phyloP scores from a whole-genome alignment of 1,140 invertebrate species.

The Calliphora vicina region DNA sequence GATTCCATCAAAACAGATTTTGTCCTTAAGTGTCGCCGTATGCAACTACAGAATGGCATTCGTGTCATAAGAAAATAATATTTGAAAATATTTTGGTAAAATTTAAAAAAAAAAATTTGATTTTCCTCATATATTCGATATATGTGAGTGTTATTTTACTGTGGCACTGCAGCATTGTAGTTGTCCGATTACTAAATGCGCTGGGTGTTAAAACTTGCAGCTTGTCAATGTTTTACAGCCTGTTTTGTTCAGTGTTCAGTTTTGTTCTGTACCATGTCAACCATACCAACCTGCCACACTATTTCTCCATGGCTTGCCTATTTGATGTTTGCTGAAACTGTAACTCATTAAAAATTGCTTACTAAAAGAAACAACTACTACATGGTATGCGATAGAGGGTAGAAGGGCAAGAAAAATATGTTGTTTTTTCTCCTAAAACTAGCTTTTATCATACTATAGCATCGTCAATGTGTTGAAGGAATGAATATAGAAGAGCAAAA shows the following conservation, averaged over 20 bases:
- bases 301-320: not conserved
- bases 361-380: not conserved
- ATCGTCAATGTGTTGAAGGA: not conserved
- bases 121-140: no score
- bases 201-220: not conserved
- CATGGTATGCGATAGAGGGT: not conserved
- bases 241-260: not conserved
- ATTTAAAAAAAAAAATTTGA: no score
- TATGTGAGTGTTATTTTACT: no score
- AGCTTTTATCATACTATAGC: not conserved
- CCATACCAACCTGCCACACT: not conserved
- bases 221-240: not conserved
- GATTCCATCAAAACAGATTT: no score
- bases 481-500: not conserved
- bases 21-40: no score
- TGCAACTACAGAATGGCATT: no score
- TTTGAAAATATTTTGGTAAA: no score
- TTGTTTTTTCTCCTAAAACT: not conserved
- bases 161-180: not conserved
- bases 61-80: no score
- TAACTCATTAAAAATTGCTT: conserved; percentile 31
- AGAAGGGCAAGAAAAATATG: not conserved
- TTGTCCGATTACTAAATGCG: not conserved
- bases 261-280: not conserved
- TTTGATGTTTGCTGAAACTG: not conserved